phyloP scores from a whole-genome alignment of 1,140 invertebrate species.

The Phortica variegata region DNA sequence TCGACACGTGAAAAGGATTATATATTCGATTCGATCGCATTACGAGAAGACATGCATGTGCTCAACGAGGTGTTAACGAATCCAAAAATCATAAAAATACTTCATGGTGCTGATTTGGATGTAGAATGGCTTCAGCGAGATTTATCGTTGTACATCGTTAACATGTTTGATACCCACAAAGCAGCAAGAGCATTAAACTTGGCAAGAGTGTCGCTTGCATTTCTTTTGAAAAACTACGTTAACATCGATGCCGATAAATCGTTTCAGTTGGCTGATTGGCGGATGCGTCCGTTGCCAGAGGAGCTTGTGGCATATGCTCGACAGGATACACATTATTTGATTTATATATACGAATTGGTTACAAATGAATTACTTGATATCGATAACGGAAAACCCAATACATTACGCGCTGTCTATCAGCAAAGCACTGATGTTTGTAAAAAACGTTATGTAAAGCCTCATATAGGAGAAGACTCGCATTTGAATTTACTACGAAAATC shows the following conservation, averaged over 20 bases:
- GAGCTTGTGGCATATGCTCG: slow-evolving; percentile 87
- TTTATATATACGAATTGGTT: slow-evolving; percentile 88
- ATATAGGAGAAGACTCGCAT: slow-evolving; percentile 72
- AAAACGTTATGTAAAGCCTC: slow-evolving; percentile 77
- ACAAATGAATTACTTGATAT: slow-evolving; percentile 74
- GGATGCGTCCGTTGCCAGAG: slow-evolving; percentile 84
- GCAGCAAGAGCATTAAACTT: slow-evolving; percentile 79
- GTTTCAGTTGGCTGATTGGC: slow-evolving; percentile 95
- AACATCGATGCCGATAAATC: slow-evolving; percentile 79
- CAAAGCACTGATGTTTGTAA: slow-evolving; percentile 74
- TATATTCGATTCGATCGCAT: slow-evolving; percentile 82
- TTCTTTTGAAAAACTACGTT: slow-evolving; percentile 80
- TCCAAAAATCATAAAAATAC: slow-evolving; percentile 88
- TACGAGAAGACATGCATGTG: slow-evolving; percentile 78
- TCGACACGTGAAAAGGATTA: slow-evolving; percentile 86
- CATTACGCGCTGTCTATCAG: slow-evolving; percentile 71
- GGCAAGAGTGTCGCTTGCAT: slow-evolving; percentile 73
- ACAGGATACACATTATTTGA: slow-evolving; percentile 92
- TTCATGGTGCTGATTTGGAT: slow-evolving; percentile 91
- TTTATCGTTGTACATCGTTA: slow-evolving; percentile 92
- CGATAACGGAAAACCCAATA: slow-evolving; percentile 69
- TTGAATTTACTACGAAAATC: slow-evolving; percentile 75
- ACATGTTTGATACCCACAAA: slow-evolving; percentile 95
- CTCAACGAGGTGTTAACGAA: slow-evolving; percentile 93
- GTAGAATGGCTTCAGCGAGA: slow-evolving; percentile 95